Evolutionary conservation across 2,113 vertebrate genomes (phyloP).

Genomic region (Lepidothrix coronata): DNA sequence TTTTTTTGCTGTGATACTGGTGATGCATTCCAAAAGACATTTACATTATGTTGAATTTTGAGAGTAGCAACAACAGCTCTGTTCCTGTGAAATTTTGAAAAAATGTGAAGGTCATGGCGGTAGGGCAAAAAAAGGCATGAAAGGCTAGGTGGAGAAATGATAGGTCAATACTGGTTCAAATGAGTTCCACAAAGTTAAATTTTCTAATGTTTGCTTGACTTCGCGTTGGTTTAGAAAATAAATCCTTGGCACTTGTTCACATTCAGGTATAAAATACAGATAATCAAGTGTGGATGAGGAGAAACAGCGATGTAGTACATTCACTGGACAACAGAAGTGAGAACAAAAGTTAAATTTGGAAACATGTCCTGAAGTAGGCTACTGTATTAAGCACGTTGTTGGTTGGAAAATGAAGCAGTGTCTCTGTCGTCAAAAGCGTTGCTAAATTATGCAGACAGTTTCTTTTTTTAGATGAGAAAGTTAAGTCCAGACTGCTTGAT

Average conservation of each 20-base stretch:
- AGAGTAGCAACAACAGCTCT: background rate
- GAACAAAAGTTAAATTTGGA: background rate
- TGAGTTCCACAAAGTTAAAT: background rate
- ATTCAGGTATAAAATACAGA: background rate
- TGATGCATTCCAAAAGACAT: background rate
- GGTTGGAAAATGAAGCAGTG: background rate
- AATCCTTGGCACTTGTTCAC: background rate
- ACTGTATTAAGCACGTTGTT: background rate
- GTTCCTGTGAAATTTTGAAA: background rate
- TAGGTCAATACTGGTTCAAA: background rate
- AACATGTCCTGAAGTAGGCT: background rate
- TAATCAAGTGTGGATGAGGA: background rate
- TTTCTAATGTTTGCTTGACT: background rate
- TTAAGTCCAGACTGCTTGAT: background rate
- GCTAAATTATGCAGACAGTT: background rate
- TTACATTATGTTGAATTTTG: background rate
- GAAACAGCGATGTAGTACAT: rapidly evolving
- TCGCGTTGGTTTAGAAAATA: background rate
- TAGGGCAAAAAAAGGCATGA: background rate
- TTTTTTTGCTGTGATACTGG: background rate
- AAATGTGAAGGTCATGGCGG: background rate
- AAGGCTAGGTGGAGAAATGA: background rate
- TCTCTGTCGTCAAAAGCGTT: background rate
- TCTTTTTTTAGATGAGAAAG: background rate
- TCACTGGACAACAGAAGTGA: background rate